These are phyloP conservation scores for Valencia hispanica DNA, from an alignment of 2,797 vertebrate species.

Conservation along the genomic window DNA sequence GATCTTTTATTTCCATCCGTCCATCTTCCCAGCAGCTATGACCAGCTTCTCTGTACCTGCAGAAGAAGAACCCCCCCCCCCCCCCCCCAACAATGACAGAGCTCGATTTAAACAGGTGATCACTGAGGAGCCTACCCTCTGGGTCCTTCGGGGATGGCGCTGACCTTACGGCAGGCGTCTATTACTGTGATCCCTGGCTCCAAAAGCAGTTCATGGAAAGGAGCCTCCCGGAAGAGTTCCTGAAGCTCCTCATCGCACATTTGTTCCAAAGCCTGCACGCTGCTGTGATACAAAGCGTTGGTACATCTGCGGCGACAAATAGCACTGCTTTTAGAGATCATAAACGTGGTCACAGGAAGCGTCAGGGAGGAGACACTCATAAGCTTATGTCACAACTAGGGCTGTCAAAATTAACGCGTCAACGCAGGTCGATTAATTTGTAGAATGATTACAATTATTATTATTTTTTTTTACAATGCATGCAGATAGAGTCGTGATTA, in stretches of 20 bases:
- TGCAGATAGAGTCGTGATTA: no score
- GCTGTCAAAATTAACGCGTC: no score
- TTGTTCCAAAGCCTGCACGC: conserved; percentile 85
- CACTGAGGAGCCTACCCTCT: conserved; percentile 81
- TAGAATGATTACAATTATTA: no score
- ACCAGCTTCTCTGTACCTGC: background rate
- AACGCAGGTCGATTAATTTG: no score
- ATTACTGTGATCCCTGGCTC: conserved; percentile 91
- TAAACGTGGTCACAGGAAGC: background rate
- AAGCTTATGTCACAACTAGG: no score
- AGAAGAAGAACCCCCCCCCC: background rate
- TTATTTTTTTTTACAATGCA: background rate
- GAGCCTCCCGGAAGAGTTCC: conserved; percentile 91
- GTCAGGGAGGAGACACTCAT: no score
- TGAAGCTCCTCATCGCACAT: conserved; percentile 94
- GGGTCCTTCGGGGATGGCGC: conserved; percentile 88
- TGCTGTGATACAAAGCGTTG: conserved; percentile 88
- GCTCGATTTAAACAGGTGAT: no score
- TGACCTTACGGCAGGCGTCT: conserved; percentile 86
- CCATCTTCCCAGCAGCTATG: background rate
- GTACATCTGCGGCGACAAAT: conserved; percentile 84
- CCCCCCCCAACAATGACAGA: background rate
- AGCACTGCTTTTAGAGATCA: background rate
- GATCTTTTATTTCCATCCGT: background rate
- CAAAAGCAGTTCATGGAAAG: conserved; percentile 89